A percentile compares a stretch with the other conserved stretches of the same genome.
phyloP scores from a whole-genome alignment of 1,140 invertebrate species.

The Teleopsis dalmanni region DNA sequence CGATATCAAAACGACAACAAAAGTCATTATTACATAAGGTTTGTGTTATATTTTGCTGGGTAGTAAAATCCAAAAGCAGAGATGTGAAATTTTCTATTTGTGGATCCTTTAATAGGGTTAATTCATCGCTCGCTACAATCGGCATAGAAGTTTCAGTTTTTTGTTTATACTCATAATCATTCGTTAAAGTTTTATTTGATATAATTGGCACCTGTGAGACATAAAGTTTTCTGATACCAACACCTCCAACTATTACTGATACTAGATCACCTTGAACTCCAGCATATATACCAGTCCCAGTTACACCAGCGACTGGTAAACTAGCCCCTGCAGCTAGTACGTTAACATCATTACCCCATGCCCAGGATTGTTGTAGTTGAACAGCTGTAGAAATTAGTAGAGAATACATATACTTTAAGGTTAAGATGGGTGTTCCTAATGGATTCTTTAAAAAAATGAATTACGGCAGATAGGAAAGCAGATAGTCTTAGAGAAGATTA shows the following conservation, averaged over 20 bases:
- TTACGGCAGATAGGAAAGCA: too few relatives aligned
- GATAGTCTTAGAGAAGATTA: too few relatives aligned
- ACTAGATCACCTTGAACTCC: slow-evolving; percentile 26
- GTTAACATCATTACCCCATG: slow-evolving; percentile 47
- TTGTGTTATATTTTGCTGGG: background rate
- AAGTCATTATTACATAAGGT: slow-evolving; percentile 9
- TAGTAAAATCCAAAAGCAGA: slow-evolving; percentile 7
- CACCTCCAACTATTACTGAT: slow-evolving; percentile 19
- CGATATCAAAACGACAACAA: slow-evolving; percentile 28
- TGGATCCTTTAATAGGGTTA: slow-evolving; percentile 21
- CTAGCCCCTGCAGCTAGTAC: slow-evolving; percentile 47
- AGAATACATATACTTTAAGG: too few relatives aligned
- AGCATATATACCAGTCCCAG: slow-evolving; percentile 45
- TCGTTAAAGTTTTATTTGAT: background rate
- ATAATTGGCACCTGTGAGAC: slow-evolving; percentile 45
- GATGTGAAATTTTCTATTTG: slow-evolving; percentile 4
- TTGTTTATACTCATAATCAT: background rate
- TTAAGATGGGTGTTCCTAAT: too few relatives aligned
- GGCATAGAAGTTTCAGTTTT: background rate
- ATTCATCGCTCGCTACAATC: slow-evolving; percentile 24
- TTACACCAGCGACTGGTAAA: slow-evolving; percentile 30
- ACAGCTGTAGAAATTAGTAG: slow-evolving; percentile 33
- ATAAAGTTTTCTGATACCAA: slow-evolving; percentile 4
- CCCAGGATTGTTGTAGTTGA: slow-evolving; percentile 47
- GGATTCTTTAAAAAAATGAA: too few relatives aligned